Percentiles rank a stretch among this genome's conserved stretches.
Conservation (phyloP, 2,888 invertebrate species). For the Pollenia labialis region DNA sequence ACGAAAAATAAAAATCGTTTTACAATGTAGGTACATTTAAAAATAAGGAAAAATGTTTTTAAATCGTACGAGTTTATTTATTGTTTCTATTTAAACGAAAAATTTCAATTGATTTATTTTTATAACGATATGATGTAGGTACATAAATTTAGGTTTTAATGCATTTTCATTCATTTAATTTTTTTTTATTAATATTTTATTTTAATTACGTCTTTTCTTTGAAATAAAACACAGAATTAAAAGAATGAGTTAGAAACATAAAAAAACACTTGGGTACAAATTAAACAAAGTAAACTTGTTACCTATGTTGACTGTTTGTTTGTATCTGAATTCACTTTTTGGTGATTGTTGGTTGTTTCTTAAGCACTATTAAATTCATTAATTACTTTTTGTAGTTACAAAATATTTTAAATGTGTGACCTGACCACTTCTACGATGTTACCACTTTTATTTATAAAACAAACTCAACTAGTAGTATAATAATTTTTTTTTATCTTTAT, state of each 20-base stretch:
- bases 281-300: slow-evolving; percentile 34
- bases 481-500: slow-evolving; percentile 41
- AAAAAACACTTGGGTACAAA: slow-evolving; percentile 10
- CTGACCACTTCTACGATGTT: slow-evolving; percentile 17
- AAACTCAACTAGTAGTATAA: slow-evolving; percentile 24
- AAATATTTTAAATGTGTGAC: slow-evolving; percentile 23
- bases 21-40: neutral
- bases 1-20: neutral
- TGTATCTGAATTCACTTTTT: slow-evolving; percentile 16
- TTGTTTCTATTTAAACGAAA: neutral
- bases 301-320: neutral
- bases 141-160: slow-evolving; percentile 9
- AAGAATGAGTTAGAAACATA: neutral
- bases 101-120: slow-evolving; percentile 55
- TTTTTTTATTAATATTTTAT: slow-evolving; percentile 4
- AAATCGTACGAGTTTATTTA: neutral
- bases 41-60: neutral
- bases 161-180: slow-evolving; percentile 1
- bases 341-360: slow-evolving; percentile 17
- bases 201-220: slow-evolving; percentile 36
- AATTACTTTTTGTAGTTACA: slow-evolving; percentile 7
- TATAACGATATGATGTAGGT: neutral
- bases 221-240: neutral
- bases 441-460: slow-evolving; percentile 21
- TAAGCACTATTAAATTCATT: slow-evolving; percentile 14